phyloP scores from a whole-genome alignment of 2,797 vertebrate genomes.

The Galaxias olidus region DNA sequence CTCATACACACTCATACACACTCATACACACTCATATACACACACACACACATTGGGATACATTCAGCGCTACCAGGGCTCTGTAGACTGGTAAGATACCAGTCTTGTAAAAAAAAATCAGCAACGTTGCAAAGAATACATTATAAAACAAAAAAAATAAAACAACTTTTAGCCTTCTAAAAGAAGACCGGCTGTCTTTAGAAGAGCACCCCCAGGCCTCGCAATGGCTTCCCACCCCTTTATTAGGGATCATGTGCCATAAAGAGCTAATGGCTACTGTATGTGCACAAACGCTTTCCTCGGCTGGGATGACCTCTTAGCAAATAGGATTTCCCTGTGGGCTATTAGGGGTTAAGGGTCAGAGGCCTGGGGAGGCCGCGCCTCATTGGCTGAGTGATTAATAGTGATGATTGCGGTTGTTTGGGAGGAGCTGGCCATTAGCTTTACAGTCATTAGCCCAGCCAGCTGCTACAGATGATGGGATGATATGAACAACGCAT shows the following conservation, averaged over 20 bases:
- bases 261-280: constrained; percentile 29
- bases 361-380: constrained; percentile 37
- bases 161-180: constrained; percentile 38
- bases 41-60: no score
- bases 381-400: constrained; percentile 66
- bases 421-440: constrained; percentile 38
- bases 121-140: no score
- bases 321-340: constrained; percentile 38
- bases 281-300: constrained; percentile 13
- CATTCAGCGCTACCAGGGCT: no score
- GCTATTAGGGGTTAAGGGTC: constrained; percentile 45
- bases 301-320: constrained; percentile 35
- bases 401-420: constrained; percentile 53
- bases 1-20: no score
- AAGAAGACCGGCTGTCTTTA: constrained; percentile 39
- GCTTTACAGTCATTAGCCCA: constrained; percentile 40
- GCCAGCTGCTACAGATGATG: constrained; percentile 42
- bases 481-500: constrained; percentile 32
- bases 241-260: constrained; percentile 36
- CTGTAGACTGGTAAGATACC: constrained; percentile 1
- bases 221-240: constrained; percentile 43
- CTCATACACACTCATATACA: no score
- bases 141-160: constrained; percentile 17
- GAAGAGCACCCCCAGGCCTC: constrained; percentile 45
- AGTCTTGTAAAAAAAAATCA: no score